A percentile compares a stretch with the other conserved stretches of the same genome.
These are phyloP conservation scores for Fundulus diaphanus DNA, from an alignment of 2,797 vertebrate species.

Conservation along the genomic window DNA sequence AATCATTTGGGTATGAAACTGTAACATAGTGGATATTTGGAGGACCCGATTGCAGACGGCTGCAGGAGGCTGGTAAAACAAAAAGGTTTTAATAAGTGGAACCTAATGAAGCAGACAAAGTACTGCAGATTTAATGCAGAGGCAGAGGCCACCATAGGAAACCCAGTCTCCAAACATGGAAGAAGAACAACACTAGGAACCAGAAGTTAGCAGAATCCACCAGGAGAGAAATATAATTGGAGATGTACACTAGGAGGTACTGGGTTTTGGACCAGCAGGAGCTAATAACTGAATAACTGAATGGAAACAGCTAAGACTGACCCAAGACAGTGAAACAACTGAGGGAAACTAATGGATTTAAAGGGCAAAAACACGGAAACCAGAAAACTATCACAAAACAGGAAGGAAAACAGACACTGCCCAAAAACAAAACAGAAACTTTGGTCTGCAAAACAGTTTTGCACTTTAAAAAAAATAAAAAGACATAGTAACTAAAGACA, in stretches of 20 bases:
- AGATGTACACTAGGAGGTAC: no score
- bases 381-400: no score
- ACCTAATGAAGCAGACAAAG: no score
- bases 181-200: not conserved
- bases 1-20: not conserved
- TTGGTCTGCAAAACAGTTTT: not conserved
- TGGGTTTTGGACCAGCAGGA: not conserved
- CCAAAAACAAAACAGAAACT: no score
- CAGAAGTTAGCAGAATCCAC: not conserved
- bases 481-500: not conserved
- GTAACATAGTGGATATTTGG: not conserved
- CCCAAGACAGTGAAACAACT: not conserved
- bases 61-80: not conserved
- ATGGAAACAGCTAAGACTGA: not conserved
- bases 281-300: not conserved
- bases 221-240: not conserved
- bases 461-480: not conserved
- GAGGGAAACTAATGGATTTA: not conserved
- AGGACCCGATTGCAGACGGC: not conserved
- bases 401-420: no score
- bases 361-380: not conserved
- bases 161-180: not conserved
- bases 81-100: no score
- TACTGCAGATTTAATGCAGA: no score
- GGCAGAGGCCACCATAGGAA: no score